Base-by-base conservation (phyloP, 2,888 invertebrate species). In the Epirrhoe tristata region DNA sequence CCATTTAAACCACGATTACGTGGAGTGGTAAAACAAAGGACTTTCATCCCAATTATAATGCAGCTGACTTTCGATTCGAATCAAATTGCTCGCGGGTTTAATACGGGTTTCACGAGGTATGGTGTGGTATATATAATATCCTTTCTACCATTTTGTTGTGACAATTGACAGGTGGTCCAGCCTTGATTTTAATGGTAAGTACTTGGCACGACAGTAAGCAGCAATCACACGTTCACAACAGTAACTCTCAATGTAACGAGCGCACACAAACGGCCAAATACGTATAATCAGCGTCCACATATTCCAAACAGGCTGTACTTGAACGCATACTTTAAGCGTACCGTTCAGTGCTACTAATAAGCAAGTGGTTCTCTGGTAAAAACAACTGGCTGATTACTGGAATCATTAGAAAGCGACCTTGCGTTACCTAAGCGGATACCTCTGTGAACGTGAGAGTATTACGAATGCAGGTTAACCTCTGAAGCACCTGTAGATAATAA, bases 351-450 rank as follows among this genome's bases (percentile, higher is more conserved):
- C 34, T 34, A 43, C 67, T 48, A 52, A 46, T 34, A 24, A 6
- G 56, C 53, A 54, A 46, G 46, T 54, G 39, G 39, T 17, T 55
- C 36, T 56, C 48, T 63, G 63, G 60, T 59, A 54, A 63, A 58
- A 53, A 59, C 59, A 50, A 63, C 63, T 67, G 32, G 56, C 52
- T 55, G 60, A 55, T 70, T 61, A 62, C 70, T 68, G 74, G 77
- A 75, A 74, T 73, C 73, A 74, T 79, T 84, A 80, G 84, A 85
- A 84, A 85, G 84, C 84, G 84, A 82, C 84, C 84, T 85, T 84
- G 84, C 74, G 72, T 81, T 81, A 77, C 77, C 77, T 77, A 77
- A 67, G 73, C 67, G 63, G 63, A 71, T 72, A 61, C 72, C 72
- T 65, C 69, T 58, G 54, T 51, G 59, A 55, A 70, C 78, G 73